Percentiles rank a stretch among this genome's conserved stretches.
Conservation (phyloP, 2,888 invertebrate species). For the Trissolcus japonicus region DNA sequence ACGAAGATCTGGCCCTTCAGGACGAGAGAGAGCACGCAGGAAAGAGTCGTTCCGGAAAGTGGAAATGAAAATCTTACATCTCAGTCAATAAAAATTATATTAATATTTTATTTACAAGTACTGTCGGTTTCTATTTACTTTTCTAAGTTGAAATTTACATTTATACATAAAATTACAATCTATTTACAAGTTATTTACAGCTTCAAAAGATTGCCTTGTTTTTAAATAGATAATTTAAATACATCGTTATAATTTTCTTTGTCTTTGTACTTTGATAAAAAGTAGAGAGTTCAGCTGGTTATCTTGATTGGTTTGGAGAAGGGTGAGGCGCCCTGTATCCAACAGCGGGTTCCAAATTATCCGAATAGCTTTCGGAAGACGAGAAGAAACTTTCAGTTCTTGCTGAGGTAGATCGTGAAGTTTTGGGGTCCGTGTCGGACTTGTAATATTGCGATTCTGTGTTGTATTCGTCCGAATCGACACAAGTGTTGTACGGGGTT, state of each 20-base stretch:
- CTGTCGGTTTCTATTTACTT: too few species aligned
- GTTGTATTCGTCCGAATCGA: background rate
- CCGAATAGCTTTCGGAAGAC: background rate
- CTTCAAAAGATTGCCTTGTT: background rate
- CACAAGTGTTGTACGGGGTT: slow-evolving; percentile 1
- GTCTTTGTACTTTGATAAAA: background rate
- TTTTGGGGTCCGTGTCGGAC: background rate
- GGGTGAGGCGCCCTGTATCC: background rate
- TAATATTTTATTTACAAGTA: too few species aligned
- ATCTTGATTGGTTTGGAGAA: background rate
- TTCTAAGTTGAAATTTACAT: background rate
- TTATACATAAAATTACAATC: background rate
- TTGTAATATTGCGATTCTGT: slow-evolving; percentile 5
- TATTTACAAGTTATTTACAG: slow-evolving; percentile 3
- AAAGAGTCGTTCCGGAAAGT: slow-evolving; percentile 69
- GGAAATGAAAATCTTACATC: slow-evolving; percentile 63
- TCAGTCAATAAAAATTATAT: background rate
- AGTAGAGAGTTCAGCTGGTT: background rate
- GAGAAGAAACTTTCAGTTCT: background rate
- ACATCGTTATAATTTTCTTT: background rate
- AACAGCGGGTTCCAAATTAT: background rate
- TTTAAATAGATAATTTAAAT: background rate
- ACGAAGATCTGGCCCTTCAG: slow-evolving; percentile 86
- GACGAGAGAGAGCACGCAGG: slow-evolving; percentile 78
- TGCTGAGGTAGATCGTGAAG: too few species aligned